phyloP scores from a whole-genome alignment of 1,140 invertebrate genomes.

The Caenorhabditis briggsae region DNA sequence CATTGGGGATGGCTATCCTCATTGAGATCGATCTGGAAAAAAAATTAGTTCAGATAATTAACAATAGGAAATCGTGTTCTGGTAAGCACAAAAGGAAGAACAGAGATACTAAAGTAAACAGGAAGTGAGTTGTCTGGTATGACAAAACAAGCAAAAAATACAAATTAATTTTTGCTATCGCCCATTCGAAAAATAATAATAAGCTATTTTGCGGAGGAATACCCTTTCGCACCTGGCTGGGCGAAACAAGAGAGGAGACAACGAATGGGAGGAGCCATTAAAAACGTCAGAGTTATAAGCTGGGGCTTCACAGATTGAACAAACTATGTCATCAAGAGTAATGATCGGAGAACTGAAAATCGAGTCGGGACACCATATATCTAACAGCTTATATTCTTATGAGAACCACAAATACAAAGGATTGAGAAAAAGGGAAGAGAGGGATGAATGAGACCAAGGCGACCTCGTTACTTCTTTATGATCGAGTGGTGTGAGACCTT shows the following conservation, averaged over 20 bases:
- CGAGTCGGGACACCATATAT: not conserved
- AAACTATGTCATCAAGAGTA: not conserved
- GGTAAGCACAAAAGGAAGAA: not conserved
- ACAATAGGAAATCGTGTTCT: not conserved
- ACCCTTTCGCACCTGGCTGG: too few relatives aligned
- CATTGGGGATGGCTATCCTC: constrained; percentile 24
- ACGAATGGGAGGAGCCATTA: not conserved
- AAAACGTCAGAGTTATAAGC: not conserved
- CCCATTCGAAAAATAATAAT: too few relatives aligned
- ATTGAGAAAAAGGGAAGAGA: not conserved
- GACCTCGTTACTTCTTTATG: not conserved
- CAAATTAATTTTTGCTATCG: too few relatives aligned
- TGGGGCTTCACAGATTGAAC: not conserved
- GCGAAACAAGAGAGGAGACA: not conserved
- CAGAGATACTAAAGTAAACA: not conserved
- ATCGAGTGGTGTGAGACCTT: not conserved
- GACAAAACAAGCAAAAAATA: too few relatives aligned
- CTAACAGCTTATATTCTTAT: not conserved
- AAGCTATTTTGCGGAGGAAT: too few relatives aligned
- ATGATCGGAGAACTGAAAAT: too few relatives aligned
- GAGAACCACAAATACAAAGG: not conserved
- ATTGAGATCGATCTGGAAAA: constrained; percentile 43
- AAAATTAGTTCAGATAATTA: not conserved
- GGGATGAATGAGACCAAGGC: constrained; percentile 14
- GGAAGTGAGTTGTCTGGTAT: too few relatives aligned